phyloP scores from a whole-genome alignment of 2,888 invertebrate genomes.

The Argyra leucocephala region DNA sequence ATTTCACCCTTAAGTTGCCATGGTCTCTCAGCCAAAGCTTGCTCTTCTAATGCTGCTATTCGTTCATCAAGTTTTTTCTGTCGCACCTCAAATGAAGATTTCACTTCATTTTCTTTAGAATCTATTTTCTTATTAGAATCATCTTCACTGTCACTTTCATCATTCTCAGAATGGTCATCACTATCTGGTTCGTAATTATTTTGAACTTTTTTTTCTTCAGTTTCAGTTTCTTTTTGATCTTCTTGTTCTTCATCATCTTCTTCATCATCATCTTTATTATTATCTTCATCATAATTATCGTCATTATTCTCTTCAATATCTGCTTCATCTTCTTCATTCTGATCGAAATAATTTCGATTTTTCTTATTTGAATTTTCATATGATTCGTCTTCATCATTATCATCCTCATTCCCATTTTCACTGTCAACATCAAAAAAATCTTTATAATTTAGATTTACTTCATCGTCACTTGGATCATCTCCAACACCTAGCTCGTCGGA shows the following conservation, averaged over 20 bases:
- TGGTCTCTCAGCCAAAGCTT: constrained; percentile 69
- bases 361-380: constrained; percentile 22
- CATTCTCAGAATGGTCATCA: constrained; percentile 24
- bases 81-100: constrained; percentile 64
- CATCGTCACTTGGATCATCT: constrained; percentile 48
- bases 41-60: constrained; percentile 62
- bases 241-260: constrained; percentile 23
- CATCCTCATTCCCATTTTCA: constrained; percentile 32
- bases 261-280: constrained; percentile 25
- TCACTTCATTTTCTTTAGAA: constrained; percentile 21
- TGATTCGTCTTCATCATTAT: constrained; percentile 28
- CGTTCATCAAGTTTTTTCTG: constrained; percentile 60
- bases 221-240: constrained; percentile 23
- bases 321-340: constrained; percentile 35
- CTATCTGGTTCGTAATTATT: constrained; percentile 22
- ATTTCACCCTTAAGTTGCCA: constrained; percentile 95
- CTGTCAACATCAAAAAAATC: constrained; percentile 56
- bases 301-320: constrained; percentile 25
- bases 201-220: constrained; percentile 27
- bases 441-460: constrained; percentile 49
- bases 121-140: background rate
- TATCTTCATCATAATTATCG: constrained; percentile 27
- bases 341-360: constrained; percentile 40
- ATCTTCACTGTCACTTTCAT: constrained; percentile 23
- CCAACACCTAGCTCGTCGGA: constrained; percentile 43